These are phyloP conservation scores for Dascyllus trimaculatus DNA, from an alignment of 2,113 vertebrate species.

Conservation along the genomic window DNA sequence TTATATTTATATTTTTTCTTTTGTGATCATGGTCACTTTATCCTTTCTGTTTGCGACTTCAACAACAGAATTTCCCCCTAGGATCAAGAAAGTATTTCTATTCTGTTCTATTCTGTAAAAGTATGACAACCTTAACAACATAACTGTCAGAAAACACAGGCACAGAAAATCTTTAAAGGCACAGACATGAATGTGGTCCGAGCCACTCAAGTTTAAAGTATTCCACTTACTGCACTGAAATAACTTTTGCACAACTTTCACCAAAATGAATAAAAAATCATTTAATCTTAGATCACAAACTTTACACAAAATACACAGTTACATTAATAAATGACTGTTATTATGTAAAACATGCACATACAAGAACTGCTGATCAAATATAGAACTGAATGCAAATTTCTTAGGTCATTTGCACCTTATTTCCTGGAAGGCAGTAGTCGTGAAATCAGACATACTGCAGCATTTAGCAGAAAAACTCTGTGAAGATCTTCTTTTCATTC, in stretches of 20 bases:
- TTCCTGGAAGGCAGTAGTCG: background rate
- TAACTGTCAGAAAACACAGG: slow-evolving; percentile 33
- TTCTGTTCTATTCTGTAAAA: too few species aligned
- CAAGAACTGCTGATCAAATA: background rate
- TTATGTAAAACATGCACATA: too few species aligned
- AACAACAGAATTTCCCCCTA: too few species aligned
- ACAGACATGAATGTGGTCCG: background rate
- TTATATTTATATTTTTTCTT: too few species aligned
- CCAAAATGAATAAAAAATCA: background rate
- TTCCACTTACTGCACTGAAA: too few species aligned
- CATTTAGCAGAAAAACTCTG: background rate
- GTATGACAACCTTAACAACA: slow-evolving; percentile 58
- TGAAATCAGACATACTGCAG: background rate
- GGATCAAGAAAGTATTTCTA: background rate
- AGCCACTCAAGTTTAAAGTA: too few species aligned
- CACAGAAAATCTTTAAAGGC: background rate
- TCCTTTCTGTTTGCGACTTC: too few species aligned
- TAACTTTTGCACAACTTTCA: too few species aligned
- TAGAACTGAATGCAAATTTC: background rate
- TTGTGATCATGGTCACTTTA: too few species aligned
- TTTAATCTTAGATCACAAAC: background rate
- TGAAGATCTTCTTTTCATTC: background rate
- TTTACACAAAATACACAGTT: too few species aligned
- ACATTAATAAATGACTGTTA: too few species aligned
- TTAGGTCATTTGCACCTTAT: background rate